Percentiles rank a stretch among this genome's conserved stretches.
Evolutionary conservation across 2,113 vertebrate genomes (phyloP).

Genomic region (Microcebus murinus): DNA sequence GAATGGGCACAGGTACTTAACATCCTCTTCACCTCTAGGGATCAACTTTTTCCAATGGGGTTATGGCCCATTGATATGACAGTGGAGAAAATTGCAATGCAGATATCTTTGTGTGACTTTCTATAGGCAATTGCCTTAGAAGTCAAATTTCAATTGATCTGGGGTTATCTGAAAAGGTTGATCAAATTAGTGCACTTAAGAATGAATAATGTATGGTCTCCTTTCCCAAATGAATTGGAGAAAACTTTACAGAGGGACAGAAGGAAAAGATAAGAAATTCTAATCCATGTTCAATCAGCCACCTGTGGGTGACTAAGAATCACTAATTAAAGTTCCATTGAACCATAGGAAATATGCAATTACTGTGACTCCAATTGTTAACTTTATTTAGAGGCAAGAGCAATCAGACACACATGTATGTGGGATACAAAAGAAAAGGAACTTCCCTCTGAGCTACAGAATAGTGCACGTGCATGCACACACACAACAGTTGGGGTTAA

Average conservation of each 20-base stretch:
- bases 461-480: neutral
- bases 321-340: constrained; percentile 60
- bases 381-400: constrained; percentile 13
- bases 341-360: constrained; percentile 28
- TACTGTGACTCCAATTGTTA: neutral
- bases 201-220: constrained; percentile 67
- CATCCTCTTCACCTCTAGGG: neutral
- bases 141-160: constrained; percentile 63
- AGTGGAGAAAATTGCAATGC: neutral
- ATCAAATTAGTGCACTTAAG: constrained; percentile 49
- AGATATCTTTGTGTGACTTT: constrained; percentile 3
- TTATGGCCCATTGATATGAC: neutral
- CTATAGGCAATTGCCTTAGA: neutral
- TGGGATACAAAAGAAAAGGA: neutral
- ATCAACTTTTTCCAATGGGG: neutral
- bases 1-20: neutral
- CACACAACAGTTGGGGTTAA: neutral
- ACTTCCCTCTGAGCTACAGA: neutral
- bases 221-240: constrained; percentile 57
- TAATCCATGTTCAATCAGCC: constrained; percentile 78
- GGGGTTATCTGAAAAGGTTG: constrained; percentile 49
- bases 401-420: neutral
- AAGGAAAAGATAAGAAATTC: constrained; percentile 60
- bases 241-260: constrained; percentile 67
- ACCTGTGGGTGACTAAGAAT: constrained; percentile 72